Evolutionary conservation across 2,797 vertebrate genomes (phyloP).

Genomic region (Silurus lanzhouensis): DNA sequence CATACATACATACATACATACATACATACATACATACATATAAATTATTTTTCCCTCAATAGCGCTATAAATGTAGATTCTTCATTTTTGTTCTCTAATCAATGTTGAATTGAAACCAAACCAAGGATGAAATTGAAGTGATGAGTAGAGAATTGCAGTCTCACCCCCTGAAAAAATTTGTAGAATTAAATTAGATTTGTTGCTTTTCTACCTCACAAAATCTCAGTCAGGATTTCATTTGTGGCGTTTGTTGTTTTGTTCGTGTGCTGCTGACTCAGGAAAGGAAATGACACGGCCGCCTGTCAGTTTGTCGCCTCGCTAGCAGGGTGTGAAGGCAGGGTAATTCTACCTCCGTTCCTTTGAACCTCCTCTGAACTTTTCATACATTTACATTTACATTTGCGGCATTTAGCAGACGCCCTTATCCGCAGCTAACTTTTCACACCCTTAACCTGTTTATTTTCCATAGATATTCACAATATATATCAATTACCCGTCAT

Average conservation of each 20-base stretch:
- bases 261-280: not conserved
- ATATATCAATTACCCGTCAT: not conserved
- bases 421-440: not conserved
- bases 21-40: too few relatives aligned
- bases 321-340: conserved; percentile 6
- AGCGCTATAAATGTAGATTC: not conserved
- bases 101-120: not conserved
- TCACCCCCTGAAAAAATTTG: not conserved
- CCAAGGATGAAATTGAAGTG: not conserved
- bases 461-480: not conserved
- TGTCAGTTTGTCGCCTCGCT: not conserved
- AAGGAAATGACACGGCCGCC: not conserved
- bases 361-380: conserved; percentile 1
- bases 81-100: not conserved
- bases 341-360: not conserved
- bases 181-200: not conserved
- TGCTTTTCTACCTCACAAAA: not conserved
- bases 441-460: not conserved
- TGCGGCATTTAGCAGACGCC: too few relatives aligned
- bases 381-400: too few relatives aligned
- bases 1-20: too few relatives aligned
- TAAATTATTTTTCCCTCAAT: too few relatives aligned
- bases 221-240: not conserved
- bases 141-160: not conserved
- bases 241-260: not conserved